phyloP scores from a whole-genome alignment of 2,113 vertebrate species.

The Rhinoderma darwinii region DNA sequence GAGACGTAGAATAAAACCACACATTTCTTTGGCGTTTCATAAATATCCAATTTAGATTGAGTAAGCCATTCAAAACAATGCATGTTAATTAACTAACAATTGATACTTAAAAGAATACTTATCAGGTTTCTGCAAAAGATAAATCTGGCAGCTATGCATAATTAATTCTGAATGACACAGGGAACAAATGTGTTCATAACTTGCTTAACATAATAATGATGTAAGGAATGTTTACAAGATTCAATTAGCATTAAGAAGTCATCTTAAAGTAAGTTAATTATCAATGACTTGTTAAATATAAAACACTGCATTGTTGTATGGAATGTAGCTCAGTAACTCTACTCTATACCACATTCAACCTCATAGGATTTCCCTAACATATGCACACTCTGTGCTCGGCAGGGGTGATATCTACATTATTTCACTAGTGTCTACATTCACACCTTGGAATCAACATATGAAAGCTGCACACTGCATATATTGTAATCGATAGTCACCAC shows the following conservation, averaged over 20 bases:
- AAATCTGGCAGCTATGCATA: constrained; percentile 67
- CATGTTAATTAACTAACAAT: constrained; percentile 75
- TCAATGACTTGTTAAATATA: constrained; percentile 68
- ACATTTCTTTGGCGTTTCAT: constrained; percentile 51
- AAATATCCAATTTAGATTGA: constrained; percentile 71
- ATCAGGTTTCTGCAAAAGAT: constrained; percentile 70
- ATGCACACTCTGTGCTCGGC: neutral
- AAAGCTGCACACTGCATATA: too few relatives aligned
- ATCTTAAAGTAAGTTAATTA: constrained; percentile 69
- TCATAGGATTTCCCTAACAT: neutral
- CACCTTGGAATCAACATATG: neutral
- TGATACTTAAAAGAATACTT: constrained; percentile 73
- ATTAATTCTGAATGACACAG: constrained; percentile 71
- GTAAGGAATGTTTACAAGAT: constrained; percentile 71
- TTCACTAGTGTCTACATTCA: neutral
- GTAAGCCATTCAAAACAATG: constrained; percentile 65
- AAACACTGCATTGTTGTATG: constrained; percentile 37
- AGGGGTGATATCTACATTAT: neutral
- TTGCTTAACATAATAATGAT: constrained; percentile 67
- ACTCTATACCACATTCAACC: neutral
- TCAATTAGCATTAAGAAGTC: constrained; percentile 72
- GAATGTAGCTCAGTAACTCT: neutral
- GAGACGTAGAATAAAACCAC: constrained; percentile 5
- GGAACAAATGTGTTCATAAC: constrained; percentile 64
- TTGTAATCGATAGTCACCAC: too few relatives aligned